These are phyloP conservation scores for Emydura subglobosa DNA, from an alignment of 2,113 vertebrate genomes.

Conservation along the genomic window DNA sequence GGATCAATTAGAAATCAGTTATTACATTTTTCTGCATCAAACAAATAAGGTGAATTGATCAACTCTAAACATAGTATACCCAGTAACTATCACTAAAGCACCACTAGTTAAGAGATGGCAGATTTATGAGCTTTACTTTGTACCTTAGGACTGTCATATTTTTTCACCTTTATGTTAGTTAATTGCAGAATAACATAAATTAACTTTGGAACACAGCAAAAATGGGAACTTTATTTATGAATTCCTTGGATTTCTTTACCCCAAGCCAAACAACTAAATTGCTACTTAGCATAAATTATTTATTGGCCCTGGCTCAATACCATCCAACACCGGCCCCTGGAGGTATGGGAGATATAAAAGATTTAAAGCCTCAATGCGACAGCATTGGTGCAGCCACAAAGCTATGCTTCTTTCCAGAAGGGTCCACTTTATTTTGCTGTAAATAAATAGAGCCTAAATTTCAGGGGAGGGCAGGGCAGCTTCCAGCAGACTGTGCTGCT, in stretches of 20 bases:
- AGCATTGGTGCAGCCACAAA: constrained; percentile 84
- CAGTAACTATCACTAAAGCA: constrained; percentile 77
- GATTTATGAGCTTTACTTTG: constrained; percentile 83
- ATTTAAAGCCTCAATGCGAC: constrained; percentile 86
- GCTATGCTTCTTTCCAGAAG: constrained; percentile 89
- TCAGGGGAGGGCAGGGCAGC: constrained; percentile 79
- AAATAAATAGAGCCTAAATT: constrained; percentile 88
- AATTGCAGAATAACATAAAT: constrained; percentile 89
- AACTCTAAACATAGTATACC: constrained; percentile 59
- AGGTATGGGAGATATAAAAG: constrained; percentile 91
- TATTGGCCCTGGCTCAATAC: constrained; percentile 93
- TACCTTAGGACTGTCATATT: constrained; percentile 87
- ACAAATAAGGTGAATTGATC: constrained; percentile 62
- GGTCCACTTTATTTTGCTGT: constrained; percentile 89
- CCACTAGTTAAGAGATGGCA: constrained; percentile 82
- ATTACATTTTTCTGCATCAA: constrained; percentile 58
- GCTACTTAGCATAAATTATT: constrained; percentile 99
- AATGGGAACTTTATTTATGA: constrained; percentile 93
- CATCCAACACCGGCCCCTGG: constrained; percentile 89
- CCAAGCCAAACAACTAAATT: constrained; percentile 97
- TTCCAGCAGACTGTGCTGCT: constrained; percentile 86
- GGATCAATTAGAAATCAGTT: constrained; percentile 69
- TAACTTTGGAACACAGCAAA: constrained; percentile 86
- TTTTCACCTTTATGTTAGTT: constrained; percentile 88
- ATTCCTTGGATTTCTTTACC: constrained; percentile 91